Percentiles rank a stretch among this genome's conserved stretches.
phyloP scores from a whole-genome alignment of 2,888 invertebrate genomes.

The Xestia sexstrigata region DNA sequence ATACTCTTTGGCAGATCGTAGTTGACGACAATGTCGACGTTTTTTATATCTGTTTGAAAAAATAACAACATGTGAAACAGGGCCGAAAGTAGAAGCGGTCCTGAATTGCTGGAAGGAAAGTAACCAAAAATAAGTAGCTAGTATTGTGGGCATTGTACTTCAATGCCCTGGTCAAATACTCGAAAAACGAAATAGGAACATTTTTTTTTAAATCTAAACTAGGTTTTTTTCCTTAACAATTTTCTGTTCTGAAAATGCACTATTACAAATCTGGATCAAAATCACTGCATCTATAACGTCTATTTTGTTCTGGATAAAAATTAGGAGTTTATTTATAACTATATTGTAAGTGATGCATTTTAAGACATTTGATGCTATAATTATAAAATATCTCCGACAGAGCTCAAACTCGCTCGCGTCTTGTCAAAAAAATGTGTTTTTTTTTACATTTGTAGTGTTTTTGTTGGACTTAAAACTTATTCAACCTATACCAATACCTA shows the following conservation, averaged over 20 bases:
- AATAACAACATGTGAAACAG: constrained; percentile 5
- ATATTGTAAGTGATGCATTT: neutral
- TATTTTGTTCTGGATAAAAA: neutral
- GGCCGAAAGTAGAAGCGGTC: neutral
- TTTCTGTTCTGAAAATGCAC: too few relatives aligned
- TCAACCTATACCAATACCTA: constrained; percentile 92
- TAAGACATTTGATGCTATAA: neutral
- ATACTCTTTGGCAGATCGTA: constrained; percentile 97
- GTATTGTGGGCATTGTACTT: neutral
- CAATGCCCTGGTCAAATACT: too few relatives aligned
- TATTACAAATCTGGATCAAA: neutral
- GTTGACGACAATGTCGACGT: constrained; percentile 97
- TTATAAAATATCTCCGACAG: neutral
- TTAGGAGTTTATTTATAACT: neutral
- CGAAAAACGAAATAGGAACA: neutral
- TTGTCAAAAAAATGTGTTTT: too few relatives aligned
- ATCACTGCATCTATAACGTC: neutral
- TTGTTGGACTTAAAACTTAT: neutral
- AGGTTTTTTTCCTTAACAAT: neutral
- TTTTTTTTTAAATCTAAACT: too few relatives aligned
- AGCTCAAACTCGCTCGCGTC: neutral
- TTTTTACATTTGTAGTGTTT: neutral
- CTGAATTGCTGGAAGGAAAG: neutral
- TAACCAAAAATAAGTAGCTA: neutral
- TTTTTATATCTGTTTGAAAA: constrained; percentile 93